These are phyloP conservation scores for Megaceryle maxima DNA, from an alignment of 2,113 vertebrate species.

Conservation along the genomic window DNA sequence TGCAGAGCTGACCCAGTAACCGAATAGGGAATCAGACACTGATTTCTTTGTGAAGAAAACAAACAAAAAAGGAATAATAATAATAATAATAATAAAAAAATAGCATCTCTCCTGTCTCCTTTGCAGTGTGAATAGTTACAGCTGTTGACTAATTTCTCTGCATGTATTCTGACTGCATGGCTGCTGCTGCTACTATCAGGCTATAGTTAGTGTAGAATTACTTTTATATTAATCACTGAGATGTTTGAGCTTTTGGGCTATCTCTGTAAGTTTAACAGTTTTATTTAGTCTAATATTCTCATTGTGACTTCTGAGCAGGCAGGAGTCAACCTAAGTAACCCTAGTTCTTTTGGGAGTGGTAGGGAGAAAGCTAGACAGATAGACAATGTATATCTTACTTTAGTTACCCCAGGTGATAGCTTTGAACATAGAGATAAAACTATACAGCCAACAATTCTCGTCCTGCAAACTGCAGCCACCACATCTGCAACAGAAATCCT, in stretches of 20 bases:
- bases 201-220: neutral
- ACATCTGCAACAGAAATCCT: neutral
- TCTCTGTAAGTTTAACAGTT: neutral
- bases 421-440: neutral
- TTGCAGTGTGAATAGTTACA: neutral
- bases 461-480: neutral
- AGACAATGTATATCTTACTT: neutral
- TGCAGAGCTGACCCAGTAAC: neutral
- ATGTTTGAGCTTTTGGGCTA: slow-evolving; percentile 1
- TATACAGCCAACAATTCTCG: neutral
- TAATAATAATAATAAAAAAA: neutral
- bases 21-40: neutral
- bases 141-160: neutral
- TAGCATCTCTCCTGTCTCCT: neutral
- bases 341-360: neutral
- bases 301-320: neutral
- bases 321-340: neutral
- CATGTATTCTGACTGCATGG: neutral
- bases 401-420: neutral
- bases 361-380: neutral
- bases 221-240: neutral
- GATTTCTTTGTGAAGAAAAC: neutral
- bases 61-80: neutral
- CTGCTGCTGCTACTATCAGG: neutral
- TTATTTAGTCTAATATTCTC: neutral